Evolutionary conservation across 2,797 vertebrate genomes (phyloP).

Genomic region (Callimico goeldii): DNA sequence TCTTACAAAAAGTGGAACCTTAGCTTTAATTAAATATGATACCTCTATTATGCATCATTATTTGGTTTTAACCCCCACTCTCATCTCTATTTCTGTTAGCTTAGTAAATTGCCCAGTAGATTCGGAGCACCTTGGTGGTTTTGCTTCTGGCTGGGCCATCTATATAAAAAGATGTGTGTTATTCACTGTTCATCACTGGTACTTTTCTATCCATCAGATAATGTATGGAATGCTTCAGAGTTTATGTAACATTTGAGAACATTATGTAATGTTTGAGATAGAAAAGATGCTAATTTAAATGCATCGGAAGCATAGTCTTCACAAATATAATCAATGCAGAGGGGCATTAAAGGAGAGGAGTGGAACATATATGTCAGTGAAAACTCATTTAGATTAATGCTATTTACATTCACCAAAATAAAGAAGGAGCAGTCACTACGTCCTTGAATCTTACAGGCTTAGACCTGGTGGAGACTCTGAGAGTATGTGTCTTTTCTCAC

Average conservation of each 20-base stretch:
- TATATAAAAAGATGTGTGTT: conserved; percentile 37
- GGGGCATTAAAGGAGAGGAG: not conserved
- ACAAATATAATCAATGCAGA: conserved; percentile 54
- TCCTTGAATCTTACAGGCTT: conserved; percentile 54
- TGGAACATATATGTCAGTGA: conserved; percentile 19
- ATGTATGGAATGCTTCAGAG: conserved; percentile 54
- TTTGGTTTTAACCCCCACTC: not conserved
- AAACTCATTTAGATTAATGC: conserved; percentile 63
- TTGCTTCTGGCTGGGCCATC: not conserved
- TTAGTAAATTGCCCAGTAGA: not conserved
- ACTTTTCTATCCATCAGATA: conserved; percentile 7
- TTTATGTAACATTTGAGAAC: conserved; percentile 2
- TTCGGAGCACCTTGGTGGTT: not conserved
- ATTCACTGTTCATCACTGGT: conserved; percentile 22
- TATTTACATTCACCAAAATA: conserved; percentile 58
- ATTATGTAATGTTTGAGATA: conserved; percentile 6
- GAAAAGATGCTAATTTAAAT: conserved; percentile 52
- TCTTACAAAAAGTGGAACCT: not conserved
- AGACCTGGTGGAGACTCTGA: conserved; percentile 25
- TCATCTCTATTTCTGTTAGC: not conserved
- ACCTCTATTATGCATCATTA: not conserved
- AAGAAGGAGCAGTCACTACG: conserved; percentile 12
- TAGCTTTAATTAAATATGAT: conserved; percentile 38
- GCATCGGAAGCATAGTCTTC: conserved; percentile 29
- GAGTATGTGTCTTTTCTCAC: conserved; percentile 6